A percentile compares a stretch with the other conserved stretches of the same genome.
Conservation (phyloP, 2,113 vertebrate genomes). For the Poecile atricapillus region DNA sequence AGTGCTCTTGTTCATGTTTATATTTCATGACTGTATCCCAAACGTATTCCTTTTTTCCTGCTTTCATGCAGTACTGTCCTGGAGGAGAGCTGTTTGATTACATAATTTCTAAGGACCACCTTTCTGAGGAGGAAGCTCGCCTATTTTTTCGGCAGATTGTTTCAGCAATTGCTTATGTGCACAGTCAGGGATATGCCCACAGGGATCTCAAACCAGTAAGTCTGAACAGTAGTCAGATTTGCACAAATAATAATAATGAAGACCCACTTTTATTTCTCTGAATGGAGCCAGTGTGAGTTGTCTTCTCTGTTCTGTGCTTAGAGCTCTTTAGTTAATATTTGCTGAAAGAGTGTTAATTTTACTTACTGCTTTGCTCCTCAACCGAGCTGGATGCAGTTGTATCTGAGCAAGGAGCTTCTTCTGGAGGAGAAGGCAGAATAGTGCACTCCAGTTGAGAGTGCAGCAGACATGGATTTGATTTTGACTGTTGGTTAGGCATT, state of each 20-base stretch:
- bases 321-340: neutral
- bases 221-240: neutral
- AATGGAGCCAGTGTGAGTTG: neutral
- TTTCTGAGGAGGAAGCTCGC: constrained; percentile 89
- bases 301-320: neutral
- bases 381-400: neutral
- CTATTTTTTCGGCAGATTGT: constrained; percentile 93
- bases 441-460: neutral
- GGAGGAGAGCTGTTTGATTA: constrained; percentile 97
- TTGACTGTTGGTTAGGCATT: neutral
- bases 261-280: neutral
- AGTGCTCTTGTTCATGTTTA: fast-evolving
- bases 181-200: constrained; percentile 92
- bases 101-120: constrained; percentile 89
- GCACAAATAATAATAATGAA: neutral
- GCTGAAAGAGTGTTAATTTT: neutral
- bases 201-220: constrained; percentile 94
- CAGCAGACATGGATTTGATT: neutral
- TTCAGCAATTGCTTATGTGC: constrained; percentile 90
- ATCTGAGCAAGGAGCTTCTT: neutral
- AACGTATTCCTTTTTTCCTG: neutral
- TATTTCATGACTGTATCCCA: neutral
- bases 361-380: fast-evolving
- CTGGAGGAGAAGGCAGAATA: neutral
- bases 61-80: constrained; percentile 85